Evolutionary conservation across 2,113 vertebrate species (phyloP), one percentile per base, ranked within the genome.

Genomic region (Macquaria ambigua): DNA sequence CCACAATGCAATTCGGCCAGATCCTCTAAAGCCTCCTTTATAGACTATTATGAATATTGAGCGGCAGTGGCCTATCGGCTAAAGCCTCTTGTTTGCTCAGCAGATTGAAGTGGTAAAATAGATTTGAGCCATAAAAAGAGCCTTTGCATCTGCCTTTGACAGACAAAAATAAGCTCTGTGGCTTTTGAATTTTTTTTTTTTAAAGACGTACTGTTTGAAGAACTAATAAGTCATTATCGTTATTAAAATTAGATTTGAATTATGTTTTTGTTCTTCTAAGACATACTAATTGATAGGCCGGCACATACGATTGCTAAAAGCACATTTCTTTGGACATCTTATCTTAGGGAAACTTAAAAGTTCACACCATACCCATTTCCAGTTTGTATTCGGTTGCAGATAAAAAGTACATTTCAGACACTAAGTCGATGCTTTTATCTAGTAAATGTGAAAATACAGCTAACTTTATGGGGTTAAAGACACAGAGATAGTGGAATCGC

Each of bases 21-120:
- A 83, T 89, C 83, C 83, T 78, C 70, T 80, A 83, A 90, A 91
- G 70, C 86, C 67, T 83, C 53, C 76, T 81, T 77, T 81, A 82
- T 85, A 73, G 83, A 83, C 80, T 77, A 66, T 85, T 87, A 83
- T 85, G 85, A 91, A 82, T 91, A 85, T 71, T 82, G 86, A 88
- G 75, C 20, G 18, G 52, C 62, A 53, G 20, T 8, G 50, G 74
- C 58, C 52, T 74, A 58, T 81, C 50, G 12, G 56, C 76, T 87
- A 52, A 79, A 87, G 43, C 77, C 55, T 77, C 50, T 81, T 87
- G 89, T 93, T 93, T 89, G 74, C 71, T 93, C 81, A 85, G 81
- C 83, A 89, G 88, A 93, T 85, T 91, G 89, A 70, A 37, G 16
- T 46, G 46, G 74, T 69, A 41, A 84, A 87, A 84, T 52, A 84